Evolutionary conservation across 2,797 vertebrate genomes (phyloP).

Genomic region (Sebastes hubbsi): DNA sequence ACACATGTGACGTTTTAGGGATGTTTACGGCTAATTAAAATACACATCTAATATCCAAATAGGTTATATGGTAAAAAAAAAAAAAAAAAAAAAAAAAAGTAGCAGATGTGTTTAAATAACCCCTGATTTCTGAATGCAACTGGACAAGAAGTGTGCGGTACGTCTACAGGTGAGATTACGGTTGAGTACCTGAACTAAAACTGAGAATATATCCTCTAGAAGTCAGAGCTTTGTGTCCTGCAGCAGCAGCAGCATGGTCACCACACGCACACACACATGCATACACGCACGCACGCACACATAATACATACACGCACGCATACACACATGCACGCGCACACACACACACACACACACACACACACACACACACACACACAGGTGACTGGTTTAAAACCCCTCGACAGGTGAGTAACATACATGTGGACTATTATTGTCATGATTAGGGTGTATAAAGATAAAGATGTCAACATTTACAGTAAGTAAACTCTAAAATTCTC

Average conservation of each 20-base stretch:
- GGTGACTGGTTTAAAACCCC: constrained; percentile 41
- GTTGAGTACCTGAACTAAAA: constrained; percentile 51
- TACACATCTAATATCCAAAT: constrained; percentile 59
- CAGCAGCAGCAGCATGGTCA: constrained; percentile 31
- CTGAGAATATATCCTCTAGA: constrained; percentile 1
- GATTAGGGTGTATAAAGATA: constrained; percentile 44
- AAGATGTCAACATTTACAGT: constrained; percentile 43
- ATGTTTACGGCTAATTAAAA: constrained; percentile 66
- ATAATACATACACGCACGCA: background rate
- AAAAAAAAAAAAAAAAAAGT: constrained; percentile 38
- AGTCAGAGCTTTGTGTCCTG: constrained; percentile 34
- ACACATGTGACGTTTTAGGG: constrained; percentile 47
- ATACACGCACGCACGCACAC: background rate
- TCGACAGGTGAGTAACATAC: constrained; percentile 29
- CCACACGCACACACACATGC: background rate
- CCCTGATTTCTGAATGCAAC: constrained; percentile 65
- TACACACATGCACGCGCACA: background rate
- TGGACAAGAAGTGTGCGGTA: constrained; percentile 44
- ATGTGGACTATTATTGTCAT: constrained; percentile 23
- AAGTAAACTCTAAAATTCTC: constrained; percentile 58
- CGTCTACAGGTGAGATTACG: constrained; percentile 14
- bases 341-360: background rate
- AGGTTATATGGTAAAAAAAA: constrained; percentile 27
- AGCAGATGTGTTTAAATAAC: constrained; percentile 64
- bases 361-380: background rate